Base-by-base conservation (phyloP, 2,888 invertebrate genomes). In the Cryptocephalus moraei region DNA sequence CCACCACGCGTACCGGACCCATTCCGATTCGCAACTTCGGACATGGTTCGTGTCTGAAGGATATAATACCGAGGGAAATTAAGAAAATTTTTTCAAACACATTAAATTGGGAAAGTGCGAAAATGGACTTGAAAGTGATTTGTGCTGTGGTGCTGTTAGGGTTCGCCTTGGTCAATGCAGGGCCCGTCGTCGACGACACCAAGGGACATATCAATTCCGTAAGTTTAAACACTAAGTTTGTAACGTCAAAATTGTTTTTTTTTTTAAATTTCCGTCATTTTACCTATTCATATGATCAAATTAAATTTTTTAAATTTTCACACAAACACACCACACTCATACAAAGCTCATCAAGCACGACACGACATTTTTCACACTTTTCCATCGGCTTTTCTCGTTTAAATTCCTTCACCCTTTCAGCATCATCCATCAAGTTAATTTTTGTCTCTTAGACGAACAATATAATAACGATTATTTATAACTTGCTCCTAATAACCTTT, bases 1-100 rank as follows among this genome's bases (percentile, higher is more conserved):
- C 61, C 66, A 61, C 61, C 63, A 61, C 60, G 60, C 60, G 56
- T 57, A 50, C 53, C 44, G 36, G 55, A 62, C 64, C 62, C 63
- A 68, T 69, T 68, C 69, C 66, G 62, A 61, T 64, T 65, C 63
- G 65, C 64, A 67, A 65, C 67, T 61, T 63, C 64, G 67, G 68
- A 59, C 64, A 67, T 67, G 67, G 60, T 61, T 58, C 56, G 61
- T 59, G 50, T 46, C 47, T 50, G 41, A 46, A 41, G 34, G 11
- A 44, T 41, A 51, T 14, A 46, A 38, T 44, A 33, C 32, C 10
- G 44, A 48, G 53, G n/a, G n/a, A n/a, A n/a, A n/a, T n/a, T n/a
- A 47, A 40, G 43, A 12, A 53, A 47, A 44, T 41, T 39, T 39
- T 39, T 44, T 33, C 34, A 14, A 8, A 31, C 4, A 32, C 32